These are phyloP conservation scores for Columba guinea DNA, from an alignment of 2,797 vertebrate species.

Conservation along the genomic window DNA sequence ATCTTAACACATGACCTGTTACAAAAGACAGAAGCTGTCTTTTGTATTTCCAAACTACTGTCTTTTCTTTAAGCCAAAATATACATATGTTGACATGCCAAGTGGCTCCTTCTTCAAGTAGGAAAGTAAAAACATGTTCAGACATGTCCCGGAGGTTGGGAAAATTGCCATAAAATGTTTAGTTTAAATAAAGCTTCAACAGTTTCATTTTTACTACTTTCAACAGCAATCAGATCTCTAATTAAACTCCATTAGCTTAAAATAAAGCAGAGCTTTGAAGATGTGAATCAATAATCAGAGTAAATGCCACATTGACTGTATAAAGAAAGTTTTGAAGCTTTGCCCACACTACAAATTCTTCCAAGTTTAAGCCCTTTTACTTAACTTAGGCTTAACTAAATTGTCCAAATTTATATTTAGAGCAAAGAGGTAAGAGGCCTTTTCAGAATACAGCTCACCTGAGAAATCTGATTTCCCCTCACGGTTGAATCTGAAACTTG, in stretches of 20 bases:
- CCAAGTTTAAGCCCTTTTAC: background rate
- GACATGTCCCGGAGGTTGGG: slow-evolving; percentile 61
- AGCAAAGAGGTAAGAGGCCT: background rate
- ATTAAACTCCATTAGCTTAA: slow-evolving; percentile 62
- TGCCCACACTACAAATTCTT: background rate
- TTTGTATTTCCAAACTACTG: slow-evolving; percentile 64
- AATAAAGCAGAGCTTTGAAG: slow-evolving; percentile 45
- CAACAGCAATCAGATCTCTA: slow-evolving; percentile 63
- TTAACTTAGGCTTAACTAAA: slow-evolving; percentile 20
- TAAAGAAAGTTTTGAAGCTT: background rate
- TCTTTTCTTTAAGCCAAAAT: slow-evolving; percentile 65
- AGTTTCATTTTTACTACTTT: slow-evolving; percentile 61
- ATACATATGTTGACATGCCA: slow-evolving; percentile 58
- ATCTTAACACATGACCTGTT: slow-evolving; percentile 22
- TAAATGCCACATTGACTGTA: background rate
- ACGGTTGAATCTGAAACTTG: background rate
- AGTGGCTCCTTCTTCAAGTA: slow-evolving; percentile 70
- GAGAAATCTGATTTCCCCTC: background rate
- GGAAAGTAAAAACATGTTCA: slow-evolving; percentile 59
- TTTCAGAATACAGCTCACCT: background rate
- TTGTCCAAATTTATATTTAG: background rate
- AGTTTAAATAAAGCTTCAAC: slow-evolving; percentile 64
- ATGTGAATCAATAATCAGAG: slow-evolving; percentile 44
- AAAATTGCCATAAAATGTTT: slow-evolving; percentile 46
- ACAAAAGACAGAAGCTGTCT: slow-evolving; percentile 39